These are phyloP conservation scores for Eumaeus atala DNA, from an alignment of 1,140 invertebrate genomes.

Conservation along the genomic window DNA sequence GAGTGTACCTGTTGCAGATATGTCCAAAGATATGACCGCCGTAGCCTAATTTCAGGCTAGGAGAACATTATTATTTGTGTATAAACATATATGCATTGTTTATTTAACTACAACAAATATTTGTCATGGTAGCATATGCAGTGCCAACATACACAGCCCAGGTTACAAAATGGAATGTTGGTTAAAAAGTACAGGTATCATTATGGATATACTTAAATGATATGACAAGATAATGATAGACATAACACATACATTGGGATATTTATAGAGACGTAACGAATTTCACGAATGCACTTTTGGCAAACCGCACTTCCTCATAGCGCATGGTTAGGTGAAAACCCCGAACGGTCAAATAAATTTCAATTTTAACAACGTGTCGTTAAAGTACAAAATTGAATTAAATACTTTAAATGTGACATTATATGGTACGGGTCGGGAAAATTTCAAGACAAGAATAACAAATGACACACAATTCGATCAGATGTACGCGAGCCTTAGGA, in stretches of 20 bases:
- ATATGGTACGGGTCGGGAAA: constrained; percentile 40
- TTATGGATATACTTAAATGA: neutral
- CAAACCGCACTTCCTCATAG: constrained; percentile 55
- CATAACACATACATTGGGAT: constrained; percentile 17
- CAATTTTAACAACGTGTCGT: neutral
- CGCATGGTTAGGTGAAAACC: constrained; percentile 30
- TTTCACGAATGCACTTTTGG: constrained; percentile 54
- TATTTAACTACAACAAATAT: too few species aligned
- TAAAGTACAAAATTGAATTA: constrained; percentile 17
- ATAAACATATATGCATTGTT: too few species aligned
- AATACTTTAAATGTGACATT: constrained; percentile 43
- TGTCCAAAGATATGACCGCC: too few species aligned
- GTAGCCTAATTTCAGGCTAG: too few species aligned
- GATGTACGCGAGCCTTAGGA: constrained; percentile 32
- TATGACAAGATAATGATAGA: constrained; percentile 9
- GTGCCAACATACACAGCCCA: too few species aligned
- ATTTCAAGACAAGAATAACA: constrained; percentile 56
- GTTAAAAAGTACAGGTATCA: neutral
- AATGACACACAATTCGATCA: constrained; percentile 50
- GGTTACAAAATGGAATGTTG: neutral
- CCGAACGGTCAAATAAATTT: constrained; percentile 22
- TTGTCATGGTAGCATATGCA: too few species aligned
- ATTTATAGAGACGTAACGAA: constrained; percentile 35
- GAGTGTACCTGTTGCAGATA: too few species aligned
- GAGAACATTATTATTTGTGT: too few species aligned